Conservation (phyloP, 2,113 vertebrate genomes). For the Dasyornis broadbenti region DNA sequence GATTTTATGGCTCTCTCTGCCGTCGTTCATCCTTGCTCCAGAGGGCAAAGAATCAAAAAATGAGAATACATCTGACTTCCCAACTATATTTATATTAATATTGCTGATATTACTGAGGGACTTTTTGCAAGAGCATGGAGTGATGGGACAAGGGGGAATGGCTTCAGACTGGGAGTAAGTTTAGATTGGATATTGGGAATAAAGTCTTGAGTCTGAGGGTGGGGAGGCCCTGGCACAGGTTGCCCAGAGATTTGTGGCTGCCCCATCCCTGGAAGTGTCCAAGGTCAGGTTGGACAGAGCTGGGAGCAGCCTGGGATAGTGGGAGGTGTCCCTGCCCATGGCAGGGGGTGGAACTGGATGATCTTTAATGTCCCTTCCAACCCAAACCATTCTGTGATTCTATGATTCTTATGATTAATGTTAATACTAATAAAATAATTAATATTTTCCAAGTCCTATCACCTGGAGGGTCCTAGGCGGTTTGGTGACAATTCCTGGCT, state of each 20-base stretch:
- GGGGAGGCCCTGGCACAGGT: neutral
- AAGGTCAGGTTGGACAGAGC: neutral
- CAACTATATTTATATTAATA: neutral
- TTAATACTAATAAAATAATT: no score
- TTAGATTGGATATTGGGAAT: neutral
- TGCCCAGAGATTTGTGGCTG: neutral
- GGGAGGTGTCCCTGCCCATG: neutral
- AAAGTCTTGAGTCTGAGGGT: neutral
- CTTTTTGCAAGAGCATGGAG: neutral
- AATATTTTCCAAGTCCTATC: neutral
- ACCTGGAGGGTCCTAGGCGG: neutral
- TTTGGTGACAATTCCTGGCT: neutral
- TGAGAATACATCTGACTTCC: neutral
- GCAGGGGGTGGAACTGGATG: neutral
- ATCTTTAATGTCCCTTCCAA: neutral
- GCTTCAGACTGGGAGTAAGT: neutral
- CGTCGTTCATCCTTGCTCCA: accelerated
- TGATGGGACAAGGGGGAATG: no score
- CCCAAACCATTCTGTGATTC: neutral
- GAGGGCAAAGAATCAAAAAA: neutral
- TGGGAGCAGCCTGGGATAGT: neutral
- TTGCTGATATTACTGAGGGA: neutral
- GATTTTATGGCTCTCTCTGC: neutral
- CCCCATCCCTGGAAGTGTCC: neutral
- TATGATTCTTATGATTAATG: no score